These are phyloP conservation scores for Accipiter virgatus DNA, from an alignment of 2,113 vertebrate genomes.

Conservation along the genomic window DNA sequence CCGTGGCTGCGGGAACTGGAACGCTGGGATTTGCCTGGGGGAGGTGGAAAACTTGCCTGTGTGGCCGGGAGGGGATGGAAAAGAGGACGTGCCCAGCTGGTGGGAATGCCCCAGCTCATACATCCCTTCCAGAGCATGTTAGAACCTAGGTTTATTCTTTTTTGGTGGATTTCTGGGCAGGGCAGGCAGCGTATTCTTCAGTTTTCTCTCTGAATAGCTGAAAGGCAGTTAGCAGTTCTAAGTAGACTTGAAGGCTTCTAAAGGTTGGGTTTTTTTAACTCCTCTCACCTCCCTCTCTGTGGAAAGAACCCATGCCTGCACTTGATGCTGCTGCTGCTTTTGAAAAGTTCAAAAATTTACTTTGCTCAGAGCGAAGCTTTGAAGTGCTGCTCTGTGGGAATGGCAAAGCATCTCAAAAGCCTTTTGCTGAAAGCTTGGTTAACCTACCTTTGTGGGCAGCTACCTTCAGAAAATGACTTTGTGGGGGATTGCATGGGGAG, in stretches of 20 bases:
- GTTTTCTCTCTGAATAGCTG: slow-evolving; percentile 23
- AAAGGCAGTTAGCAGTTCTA: slow-evolving; percentile 24
- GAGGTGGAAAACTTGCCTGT: slow-evolving; percentile 14
- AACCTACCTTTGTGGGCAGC: slow-evolving; percentile 19
- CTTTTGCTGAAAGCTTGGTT: neutral
- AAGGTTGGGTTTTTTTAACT: neutral
- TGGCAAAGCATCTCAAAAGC: neutral
- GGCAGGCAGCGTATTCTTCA: neutral
- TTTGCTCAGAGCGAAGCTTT: slow-evolving; percentile 50
- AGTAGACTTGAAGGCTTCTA: slow-evolving; percentile 31
- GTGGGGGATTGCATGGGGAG: neutral
- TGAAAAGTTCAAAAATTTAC: slow-evolving; percentile 16
- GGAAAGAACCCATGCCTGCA: neutral
- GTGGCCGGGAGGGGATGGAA: slow-evolving; percentile 4
- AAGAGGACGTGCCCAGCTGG: neutral
- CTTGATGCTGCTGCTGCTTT: slow-evolving; percentile 29
- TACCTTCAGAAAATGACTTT: neutral
- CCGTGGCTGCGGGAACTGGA: neutral
- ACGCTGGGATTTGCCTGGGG: neutral
- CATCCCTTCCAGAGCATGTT: neutral
- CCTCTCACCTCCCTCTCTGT: neutral
- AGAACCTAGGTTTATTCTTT: slow-evolving; percentile 15
- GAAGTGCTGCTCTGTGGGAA: slow-evolving; percentile 50
- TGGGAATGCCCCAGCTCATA: slow-evolving; percentile 11
- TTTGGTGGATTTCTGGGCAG: slow-evolving; percentile 38